Percentiles rank a stretch among this genome's conserved stretches.
These are phyloP conservation scores for Basileuterus tristriatus DNA, from an alignment of 2,797 vertebrate genomes.

Conservation along the genomic window DNA sequence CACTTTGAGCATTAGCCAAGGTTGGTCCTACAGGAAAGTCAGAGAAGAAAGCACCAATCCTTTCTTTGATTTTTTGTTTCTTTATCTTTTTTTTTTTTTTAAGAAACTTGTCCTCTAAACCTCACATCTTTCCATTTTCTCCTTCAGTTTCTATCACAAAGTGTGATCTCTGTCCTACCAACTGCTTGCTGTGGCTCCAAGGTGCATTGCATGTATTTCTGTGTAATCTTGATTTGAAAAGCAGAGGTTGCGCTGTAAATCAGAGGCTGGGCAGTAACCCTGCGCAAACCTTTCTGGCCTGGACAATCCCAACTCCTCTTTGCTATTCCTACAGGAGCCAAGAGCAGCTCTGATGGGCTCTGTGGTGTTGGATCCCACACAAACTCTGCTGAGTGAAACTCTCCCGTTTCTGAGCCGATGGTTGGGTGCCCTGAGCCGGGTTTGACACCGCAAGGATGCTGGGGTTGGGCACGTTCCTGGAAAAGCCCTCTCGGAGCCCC, in stretches of 20 bases:
- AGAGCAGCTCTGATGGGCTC: accelerated
- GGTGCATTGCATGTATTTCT: accelerated
- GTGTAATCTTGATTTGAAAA: not conserved
- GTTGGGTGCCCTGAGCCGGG: accelerated
- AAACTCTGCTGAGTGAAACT: accelerated
- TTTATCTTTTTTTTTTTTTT: not conserved
- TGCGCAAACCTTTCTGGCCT: accelerated
- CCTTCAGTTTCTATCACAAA: not conserved
- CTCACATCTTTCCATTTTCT: not conserved
- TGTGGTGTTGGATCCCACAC: accelerated
- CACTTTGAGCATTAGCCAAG: not conserved
- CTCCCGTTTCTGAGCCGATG: accelerated
- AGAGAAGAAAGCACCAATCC: not conserved
- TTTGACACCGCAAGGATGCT: accelerated
- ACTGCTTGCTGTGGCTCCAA: not conserved
- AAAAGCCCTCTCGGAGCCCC: constrained; percentile 24
- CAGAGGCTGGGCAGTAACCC: not conserved
- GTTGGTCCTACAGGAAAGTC: not conserved
- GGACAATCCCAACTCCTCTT: not conserved
- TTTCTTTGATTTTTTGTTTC: not conserved
- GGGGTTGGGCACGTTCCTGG: constrained; percentile 11
- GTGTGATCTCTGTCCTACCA: not conserved
- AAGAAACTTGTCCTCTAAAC: not conserved
- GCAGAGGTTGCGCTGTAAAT: not conserved
- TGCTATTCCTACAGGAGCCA: not conserved